Evolutionary conservation across 2,888 invertebrate species (phyloP).

Genomic region (Drosophila borborema): DNA sequence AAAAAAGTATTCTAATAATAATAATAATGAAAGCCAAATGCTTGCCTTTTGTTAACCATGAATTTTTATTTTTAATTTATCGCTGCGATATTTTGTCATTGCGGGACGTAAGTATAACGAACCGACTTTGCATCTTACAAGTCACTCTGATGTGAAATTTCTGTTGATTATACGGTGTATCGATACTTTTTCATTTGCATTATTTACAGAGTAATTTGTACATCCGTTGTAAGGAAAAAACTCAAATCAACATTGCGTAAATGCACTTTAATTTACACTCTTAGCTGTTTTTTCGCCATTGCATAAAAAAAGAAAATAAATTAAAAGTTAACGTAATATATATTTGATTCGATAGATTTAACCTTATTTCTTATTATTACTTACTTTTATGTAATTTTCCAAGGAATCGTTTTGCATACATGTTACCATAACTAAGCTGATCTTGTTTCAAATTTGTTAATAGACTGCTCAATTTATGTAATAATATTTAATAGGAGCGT

Average conservation of each 20-base stretch:
- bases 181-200: conserved; percentile 30
- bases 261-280: conserved; percentile 12
- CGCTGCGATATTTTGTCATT: conserved; percentile 41
- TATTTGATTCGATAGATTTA: no score
- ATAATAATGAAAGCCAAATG: conserved; percentile 7
- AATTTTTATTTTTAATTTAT: conserved; percentile 49
- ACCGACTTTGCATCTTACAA: conserved; percentile 31
- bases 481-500: no score
- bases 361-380: no score
- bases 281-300: background rate
- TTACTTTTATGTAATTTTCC: no score
- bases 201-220: conserved; percentile 25
- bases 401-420: no score
- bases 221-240: background rate
- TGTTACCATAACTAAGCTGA: no score
- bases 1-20: background rate
- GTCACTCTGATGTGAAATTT: conserved; percentile 54
- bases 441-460: background rate
- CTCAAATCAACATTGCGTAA: background rate
- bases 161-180: conserved; percentile 31
- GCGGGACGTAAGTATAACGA: conserved; percentile 29
- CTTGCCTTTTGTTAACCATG: conserved; percentile 36
- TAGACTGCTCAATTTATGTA: background rate
- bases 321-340: no score
- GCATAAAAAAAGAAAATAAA: no score